Base-by-base conservation (phyloP, 2,113 vertebrate genomes). In the Eulemur rufifrons region DNA sequence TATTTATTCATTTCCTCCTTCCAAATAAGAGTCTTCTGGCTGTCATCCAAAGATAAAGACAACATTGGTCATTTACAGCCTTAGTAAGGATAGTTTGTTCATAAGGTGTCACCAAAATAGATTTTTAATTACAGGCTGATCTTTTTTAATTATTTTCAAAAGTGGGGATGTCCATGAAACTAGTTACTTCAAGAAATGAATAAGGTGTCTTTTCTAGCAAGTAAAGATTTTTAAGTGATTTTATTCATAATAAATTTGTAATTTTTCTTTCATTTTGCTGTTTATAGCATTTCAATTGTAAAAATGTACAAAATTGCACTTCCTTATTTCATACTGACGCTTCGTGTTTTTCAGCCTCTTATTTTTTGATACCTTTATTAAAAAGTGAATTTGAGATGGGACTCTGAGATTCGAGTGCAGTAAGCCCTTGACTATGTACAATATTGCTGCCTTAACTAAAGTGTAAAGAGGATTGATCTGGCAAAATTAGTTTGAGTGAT, bases 121-220 rank as follows among this genome's bases (percentile, higher is more conserved):
- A 50, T 88, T 95, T 74, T 54, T 2, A 64, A 90, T 63, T 78
- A 74, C 6, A 96, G 20, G 3, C 63, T 92, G n/a, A 56, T 68
- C 29, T 8, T 81, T 56, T 94, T 96, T 25, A 82, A 54, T 88
- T 94, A 81, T 80, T 97, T 96, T 93, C 50, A 64, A 68, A 71
- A n/a, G 27, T 91, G 17, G 2, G 21, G 8, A 71, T 84, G 47
- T 77, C 6, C 13, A 37, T 32, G 92, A 66, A 95, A 74, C 15
- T 92, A 29, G 8, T 91, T 76, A 59, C 50, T 84, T 95, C 13
- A 84, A 85, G 17, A 56, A 95, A 77, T 29, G 21, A 82, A n/a
- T 84, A 85, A 82, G 18, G 5, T 63, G 2, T 94, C 17, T 73
- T 87, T 83, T 14, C 63, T 78, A 78, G 56, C 56, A 95, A 83